These are phyloP conservation scores for Rhea pennata DNA, from an alignment of 2,113 vertebrate species.

Conservation along the genomic window DNA sequence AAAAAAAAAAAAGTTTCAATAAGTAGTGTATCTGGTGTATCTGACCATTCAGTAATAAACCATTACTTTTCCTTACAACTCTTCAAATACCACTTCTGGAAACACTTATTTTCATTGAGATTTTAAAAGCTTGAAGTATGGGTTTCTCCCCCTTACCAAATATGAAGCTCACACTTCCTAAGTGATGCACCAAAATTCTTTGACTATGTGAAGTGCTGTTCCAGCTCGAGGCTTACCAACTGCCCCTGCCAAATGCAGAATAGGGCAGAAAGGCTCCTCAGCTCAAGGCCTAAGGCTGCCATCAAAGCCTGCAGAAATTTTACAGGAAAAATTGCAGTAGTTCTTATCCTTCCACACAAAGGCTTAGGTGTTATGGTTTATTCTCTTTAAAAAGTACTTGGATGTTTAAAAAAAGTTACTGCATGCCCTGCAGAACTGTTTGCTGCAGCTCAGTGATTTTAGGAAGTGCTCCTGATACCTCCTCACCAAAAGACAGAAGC, in stretches of 20 bases:
- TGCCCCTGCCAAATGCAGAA: background rate
- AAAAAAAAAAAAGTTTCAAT: too few species aligned
- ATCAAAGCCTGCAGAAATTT: background rate
- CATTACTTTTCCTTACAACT: background rate
- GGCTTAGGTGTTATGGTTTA: background rate
- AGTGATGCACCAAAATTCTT: too few species aligned
- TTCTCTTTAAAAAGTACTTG: background rate
- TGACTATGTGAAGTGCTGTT: accelerated
- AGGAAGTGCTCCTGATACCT: background rate
- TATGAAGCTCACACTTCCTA: background rate
- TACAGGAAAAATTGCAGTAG: accelerated
- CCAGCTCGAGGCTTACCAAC: background rate
- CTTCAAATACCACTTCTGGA: background rate
- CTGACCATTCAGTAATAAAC: background rate
- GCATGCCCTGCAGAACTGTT: too few species aligned
- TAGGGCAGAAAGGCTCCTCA: background rate
- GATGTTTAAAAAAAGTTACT: background rate
- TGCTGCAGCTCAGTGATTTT: background rate
- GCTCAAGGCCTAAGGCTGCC: too few species aligned
- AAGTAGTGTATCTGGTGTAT: accelerated
- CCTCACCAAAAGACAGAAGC: background rate
- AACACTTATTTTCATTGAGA: accelerated
- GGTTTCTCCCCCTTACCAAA: background rate
- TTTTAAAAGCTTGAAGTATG: background rate
- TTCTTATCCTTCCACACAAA: background rate